phyloP scores from a whole-genome alignment of 2,113 vertebrate species.

The Nycticorax nycticorax region DNA sequence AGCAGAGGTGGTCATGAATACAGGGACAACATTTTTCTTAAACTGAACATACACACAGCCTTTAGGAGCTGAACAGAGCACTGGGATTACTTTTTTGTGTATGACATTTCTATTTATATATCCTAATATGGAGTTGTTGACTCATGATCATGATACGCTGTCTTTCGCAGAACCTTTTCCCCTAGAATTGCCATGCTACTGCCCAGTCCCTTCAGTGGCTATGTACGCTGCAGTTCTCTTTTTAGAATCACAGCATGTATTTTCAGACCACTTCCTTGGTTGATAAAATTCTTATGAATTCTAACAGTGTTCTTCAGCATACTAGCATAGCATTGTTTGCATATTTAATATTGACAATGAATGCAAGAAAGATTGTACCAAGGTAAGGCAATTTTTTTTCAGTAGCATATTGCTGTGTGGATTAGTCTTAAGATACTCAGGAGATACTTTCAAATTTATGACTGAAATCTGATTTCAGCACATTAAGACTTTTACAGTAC shows the following conservation, averaged over 20 bases:
- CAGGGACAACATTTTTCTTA: background rate
- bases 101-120: background rate
- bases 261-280: background rate
- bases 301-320: background rate
- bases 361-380: background rate
- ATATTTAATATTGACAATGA: background rate
- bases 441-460: background rate
- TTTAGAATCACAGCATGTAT: background rate
- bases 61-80: background rate
- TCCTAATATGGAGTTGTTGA: background rate
- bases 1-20: background rate
- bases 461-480: background rate
- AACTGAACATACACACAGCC: background rate
- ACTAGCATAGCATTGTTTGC: background rate
- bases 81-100: background rate
- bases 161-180: background rate
- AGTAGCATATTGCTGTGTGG: background rate
- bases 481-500: background rate
- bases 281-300: background rate
- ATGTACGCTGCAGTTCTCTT: fast-evolving
- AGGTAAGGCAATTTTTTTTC: background rate
- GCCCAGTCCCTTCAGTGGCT: background rate
- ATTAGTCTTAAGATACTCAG: background rate
- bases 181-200: background rate
- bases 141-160: background rate